phyloP scores from a whole-genome alignment of 2,113 vertebrate species.

The Cyanoramphus novaezelandiae region DNA sequence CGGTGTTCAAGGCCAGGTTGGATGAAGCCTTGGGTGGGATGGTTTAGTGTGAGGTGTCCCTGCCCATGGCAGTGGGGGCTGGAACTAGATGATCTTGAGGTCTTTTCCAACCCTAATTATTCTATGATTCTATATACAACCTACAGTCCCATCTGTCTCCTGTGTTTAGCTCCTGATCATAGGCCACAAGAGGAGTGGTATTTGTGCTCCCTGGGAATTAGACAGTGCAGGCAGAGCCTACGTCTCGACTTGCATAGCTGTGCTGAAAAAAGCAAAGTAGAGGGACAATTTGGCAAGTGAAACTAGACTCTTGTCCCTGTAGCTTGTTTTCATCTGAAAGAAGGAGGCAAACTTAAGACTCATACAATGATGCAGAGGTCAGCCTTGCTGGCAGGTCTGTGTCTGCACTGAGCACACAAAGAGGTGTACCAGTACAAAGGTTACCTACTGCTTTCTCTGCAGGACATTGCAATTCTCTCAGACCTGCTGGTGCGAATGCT shows the following conservation, averaged over 20 bases:
- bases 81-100: too few relatives aligned
- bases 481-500: neutral
- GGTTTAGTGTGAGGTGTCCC: too few relatives aligned
- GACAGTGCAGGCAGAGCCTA: fast-evolving
- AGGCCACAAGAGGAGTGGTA: neutral
- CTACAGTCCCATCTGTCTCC: neutral
- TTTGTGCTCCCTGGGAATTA: neutral
- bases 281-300: neutral
- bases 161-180: fast-evolving
- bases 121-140: neutral
- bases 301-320: neutral
- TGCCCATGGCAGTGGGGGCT: too few relatives aligned
- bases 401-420: fast-evolving
- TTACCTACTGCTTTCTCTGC: neutral
- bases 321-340: neutral
- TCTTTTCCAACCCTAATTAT: too few relatives aligned
- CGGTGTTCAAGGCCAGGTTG: too few relatives aligned
- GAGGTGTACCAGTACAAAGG: neutral
- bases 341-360: neutral
- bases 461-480: neutral
- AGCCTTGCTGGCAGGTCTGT: neutral
- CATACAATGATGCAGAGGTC: fast-evolving
- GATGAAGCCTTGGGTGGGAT: too few relatives aligned
- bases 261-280: neutral
- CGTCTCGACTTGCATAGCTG: fast-evolving